A percentile compares a stretch with the other conserved stretches of the same genome.
Evolutionary conservation across 2,888 invertebrate genomes (phyloP).

Genomic region (Spicauda simplicius): DNA sequence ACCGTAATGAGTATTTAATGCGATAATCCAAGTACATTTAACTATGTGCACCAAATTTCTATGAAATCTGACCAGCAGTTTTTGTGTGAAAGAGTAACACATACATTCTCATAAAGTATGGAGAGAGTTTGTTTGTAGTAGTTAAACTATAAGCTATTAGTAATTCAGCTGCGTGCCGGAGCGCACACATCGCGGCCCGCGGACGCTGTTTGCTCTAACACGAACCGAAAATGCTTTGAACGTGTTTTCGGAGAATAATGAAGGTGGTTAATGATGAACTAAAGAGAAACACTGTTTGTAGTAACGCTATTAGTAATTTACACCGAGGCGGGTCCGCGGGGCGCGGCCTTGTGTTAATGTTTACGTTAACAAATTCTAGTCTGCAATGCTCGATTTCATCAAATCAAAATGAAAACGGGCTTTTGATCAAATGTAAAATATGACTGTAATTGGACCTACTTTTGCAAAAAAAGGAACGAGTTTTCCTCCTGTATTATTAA

Average conservation of each 20-base stretch:
- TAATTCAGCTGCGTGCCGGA: background rate
- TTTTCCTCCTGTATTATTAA: no score
- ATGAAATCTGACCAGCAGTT: no score
- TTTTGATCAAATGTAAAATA: no score
- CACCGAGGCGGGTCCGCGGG: background rate
- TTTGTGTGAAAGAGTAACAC: no score
- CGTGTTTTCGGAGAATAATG: slow-evolving; percentile 9
- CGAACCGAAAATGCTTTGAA: slow-evolving; percentile 2
- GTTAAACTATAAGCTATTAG: slow-evolving; percentile 1
- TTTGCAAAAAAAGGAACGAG: no score
- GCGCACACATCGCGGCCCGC: background rate
- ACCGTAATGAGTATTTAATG: no score
- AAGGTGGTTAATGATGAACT: slow-evolving; percentile 7
- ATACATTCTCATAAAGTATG: no score
- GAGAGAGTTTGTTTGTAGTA: background rate
- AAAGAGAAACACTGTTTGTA: slow-evolving; percentile 3
- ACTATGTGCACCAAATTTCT: no score
- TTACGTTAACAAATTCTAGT: slow-evolving; percentile 1
- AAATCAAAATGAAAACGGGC: background rate
- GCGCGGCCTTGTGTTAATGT: background rate
- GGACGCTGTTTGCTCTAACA: background rate
- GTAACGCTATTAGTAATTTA: slow-evolving; percentile 18
- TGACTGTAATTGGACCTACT: no score
- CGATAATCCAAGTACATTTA: no score
- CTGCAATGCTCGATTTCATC: no score